A percentile compares a stretch with the other conserved stretches of the same genome.
Evolutionary conservation across 2,888 invertebrate genomes (phyloP).

Genomic region (Sympetrum striolatum): DNA sequence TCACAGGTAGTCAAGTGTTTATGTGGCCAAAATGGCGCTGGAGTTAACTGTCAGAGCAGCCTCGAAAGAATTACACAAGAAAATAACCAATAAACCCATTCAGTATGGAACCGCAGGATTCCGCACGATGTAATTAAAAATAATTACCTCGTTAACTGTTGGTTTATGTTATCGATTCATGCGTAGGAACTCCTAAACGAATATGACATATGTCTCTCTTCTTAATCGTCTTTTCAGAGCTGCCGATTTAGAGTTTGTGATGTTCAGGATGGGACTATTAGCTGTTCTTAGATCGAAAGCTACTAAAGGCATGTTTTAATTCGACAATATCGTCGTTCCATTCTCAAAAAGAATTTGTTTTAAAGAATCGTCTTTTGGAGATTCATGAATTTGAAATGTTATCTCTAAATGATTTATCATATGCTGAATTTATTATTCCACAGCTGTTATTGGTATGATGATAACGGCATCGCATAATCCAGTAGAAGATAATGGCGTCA

Average conservation of each 20-base stretch:
- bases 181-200: background rate
- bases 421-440: background rate
- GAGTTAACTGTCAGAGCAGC: background rate
- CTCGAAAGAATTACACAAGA: slow-evolving; percentile 45
- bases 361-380: background rate
- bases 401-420: no score
- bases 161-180: no score
- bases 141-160: background rate
- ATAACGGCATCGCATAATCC: slow-evolving; percentile 99
- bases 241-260: slow-evolving; percentile 83
- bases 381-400: background rate
- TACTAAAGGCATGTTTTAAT: slow-evolving; percentile 70
- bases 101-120: slow-evolving; percentile 89
- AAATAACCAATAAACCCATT: slow-evolving; percentile 57
- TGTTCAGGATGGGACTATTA: slow-evolving; percentile 93
- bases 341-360: background rate
- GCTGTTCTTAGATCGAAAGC: slow-evolving; percentile 86
- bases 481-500: slow-evolving; percentile 95
- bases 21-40: background rate
- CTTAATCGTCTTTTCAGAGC: slow-evolving; percentile 69
- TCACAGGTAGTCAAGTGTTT: no score
- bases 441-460: slow-evolving; percentile 92
- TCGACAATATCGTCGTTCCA: background rate
- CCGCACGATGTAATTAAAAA: slow-evolving; percentile 73
- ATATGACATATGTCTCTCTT: background rate